Evolutionary conservation across 1,140 invertebrate species (phyloP).

Genomic region (Pinna nobilis): DNA sequence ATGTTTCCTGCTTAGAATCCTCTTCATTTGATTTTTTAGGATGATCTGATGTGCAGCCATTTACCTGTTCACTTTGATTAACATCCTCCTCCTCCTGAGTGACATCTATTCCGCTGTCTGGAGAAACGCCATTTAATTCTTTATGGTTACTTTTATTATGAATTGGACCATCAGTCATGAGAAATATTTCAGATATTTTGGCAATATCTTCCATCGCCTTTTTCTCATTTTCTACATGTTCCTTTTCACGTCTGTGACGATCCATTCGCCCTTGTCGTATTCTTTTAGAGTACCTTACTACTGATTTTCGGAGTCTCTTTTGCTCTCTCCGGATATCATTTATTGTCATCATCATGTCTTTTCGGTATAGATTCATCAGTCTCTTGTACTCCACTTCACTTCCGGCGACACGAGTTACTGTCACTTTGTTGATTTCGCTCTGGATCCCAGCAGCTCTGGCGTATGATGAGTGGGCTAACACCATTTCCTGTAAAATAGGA

Average conservation of each 20-base stretch:
- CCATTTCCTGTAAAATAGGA: constrained; percentile 41
- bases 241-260: constrained; percentile 25
- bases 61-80: too few relatives aligned
- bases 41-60: constrained; percentile 1
- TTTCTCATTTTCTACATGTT: constrained; percentile 6
- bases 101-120: constrained; percentile 8
- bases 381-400: constrained; percentile 49
- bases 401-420: constrained; percentile 54
- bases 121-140: background rate
- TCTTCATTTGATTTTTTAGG: constrained; percentile 12
- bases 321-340: constrained; percentile 48
- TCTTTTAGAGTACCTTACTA: constrained; percentile 40
- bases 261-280: constrained; percentile 36
- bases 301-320: constrained; percentile 42
- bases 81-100: background rate
- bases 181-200: background rate
- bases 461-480: constrained; percentile 49
- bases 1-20: constrained; percentile 6
- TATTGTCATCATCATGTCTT: constrained; percentile 48
- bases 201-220: background rate
- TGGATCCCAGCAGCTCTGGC: constrained; percentile 51
- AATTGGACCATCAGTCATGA: background rate
- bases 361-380: constrained; percentile 44
- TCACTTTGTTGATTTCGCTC: constrained; percentile 55
- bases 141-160: background rate